These are phyloP conservation scores for Saxidomus purpurata DNA, from an alignment of 1,140 invertebrate genomes.

Conservation along the genomic window DNA sequence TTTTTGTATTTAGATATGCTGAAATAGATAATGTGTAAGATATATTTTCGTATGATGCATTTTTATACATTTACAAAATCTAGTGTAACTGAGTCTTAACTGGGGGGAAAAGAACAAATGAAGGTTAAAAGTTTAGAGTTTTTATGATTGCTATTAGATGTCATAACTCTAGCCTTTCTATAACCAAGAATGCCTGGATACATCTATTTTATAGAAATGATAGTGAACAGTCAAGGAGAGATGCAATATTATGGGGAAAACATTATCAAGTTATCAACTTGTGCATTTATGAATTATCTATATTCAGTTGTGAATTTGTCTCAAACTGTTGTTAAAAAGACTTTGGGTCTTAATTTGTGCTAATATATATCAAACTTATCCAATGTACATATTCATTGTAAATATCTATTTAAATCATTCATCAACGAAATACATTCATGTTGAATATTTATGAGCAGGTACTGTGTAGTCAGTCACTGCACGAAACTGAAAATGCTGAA, in stretches of 20 bases:
- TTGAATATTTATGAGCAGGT: slow-evolving; percentile 55
- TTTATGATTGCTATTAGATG: not conserved
- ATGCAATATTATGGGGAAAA: not conserved
- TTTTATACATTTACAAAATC: slow-evolving; percentile 24
- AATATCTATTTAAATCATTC: slow-evolving; percentile 61
- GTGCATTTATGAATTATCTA: not conserved
- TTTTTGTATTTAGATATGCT: slow-evolving; percentile 29
- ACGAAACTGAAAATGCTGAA: slow-evolving; percentile 32
- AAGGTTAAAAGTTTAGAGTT: not conserved
- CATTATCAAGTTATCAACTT: not conserved
- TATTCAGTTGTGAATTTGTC: slow-evolving; percentile 31
- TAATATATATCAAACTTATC: slow-evolving; percentile 48
- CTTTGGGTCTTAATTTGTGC: slow-evolving; percentile 32
- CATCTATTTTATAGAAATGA: not conserved
- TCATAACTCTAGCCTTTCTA: no score
- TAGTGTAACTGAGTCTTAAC: not conserved
- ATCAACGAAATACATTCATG: slow-evolving; percentile 63
- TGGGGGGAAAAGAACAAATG: not conserved
- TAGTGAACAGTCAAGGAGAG: not conserved
- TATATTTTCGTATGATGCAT: slow-evolving; percentile 26
- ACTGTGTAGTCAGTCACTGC: slow-evolving; percentile 2
- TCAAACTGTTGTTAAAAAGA: slow-evolving; percentile 10
- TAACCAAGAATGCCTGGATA: not conserved
- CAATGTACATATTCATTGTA: slow-evolving; percentile 62
- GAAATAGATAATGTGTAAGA: not conserved